Percentiles rank a stretch among this genome's conserved stretches.
Evolutionary conservation across 2,113 vertebrate species (phyloP).

Genomic region (Fregetta grallaria): DNA sequence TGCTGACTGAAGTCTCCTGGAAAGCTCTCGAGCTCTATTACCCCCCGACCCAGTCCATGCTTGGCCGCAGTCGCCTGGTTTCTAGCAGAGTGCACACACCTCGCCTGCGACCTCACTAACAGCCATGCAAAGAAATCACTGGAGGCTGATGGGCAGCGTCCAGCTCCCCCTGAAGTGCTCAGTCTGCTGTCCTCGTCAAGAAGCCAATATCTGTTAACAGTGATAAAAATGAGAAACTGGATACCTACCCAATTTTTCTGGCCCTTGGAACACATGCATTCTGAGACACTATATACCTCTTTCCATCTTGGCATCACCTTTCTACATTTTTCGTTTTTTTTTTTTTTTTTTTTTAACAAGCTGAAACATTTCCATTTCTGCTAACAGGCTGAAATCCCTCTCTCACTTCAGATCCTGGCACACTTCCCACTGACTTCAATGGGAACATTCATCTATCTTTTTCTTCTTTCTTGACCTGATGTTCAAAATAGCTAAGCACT

Average conservation of each 20-base stretch:
- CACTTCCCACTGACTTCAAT: neutral
- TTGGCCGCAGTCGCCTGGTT: neutral
- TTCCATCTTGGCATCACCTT: neutral
- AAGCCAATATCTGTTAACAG: neutral
- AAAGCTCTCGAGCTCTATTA: neutral
- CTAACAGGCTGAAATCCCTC: neutral
- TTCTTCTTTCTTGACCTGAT: neutral
- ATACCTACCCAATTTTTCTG: neutral
- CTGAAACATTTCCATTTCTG: neutral
- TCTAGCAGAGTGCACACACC: neutral
- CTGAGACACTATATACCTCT: neutral
- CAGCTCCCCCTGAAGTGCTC: neutral
- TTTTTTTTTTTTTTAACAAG: neutral
- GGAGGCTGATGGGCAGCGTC: neutral
- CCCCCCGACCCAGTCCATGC: neutral
- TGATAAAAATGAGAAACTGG: neutral
- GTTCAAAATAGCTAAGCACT: neutral
- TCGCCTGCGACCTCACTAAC: neutral
- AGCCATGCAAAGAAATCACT: neutral
- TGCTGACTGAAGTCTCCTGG: neutral
- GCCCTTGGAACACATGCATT: rapidly evolving
- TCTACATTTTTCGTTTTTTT: neutral
- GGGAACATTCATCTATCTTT: neutral
- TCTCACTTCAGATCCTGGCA: neutral
- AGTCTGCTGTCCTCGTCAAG: neutral